phyloP scores from a whole-genome alignment of 2,113 vertebrate genomes.

The Procapra przewalskii region DNA sequence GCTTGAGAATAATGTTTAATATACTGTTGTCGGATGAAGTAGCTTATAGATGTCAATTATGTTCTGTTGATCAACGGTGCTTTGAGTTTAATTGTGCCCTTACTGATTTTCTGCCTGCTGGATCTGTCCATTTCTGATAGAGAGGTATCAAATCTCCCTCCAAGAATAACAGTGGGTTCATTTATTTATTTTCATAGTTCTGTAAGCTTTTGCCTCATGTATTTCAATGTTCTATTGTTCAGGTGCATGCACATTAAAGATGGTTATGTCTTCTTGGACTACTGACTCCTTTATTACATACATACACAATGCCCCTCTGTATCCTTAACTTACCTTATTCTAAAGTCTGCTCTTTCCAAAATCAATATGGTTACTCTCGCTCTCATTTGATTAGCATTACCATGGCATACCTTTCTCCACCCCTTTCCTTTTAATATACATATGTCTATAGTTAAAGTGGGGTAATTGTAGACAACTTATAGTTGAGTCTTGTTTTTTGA shows the following conservation, averaged over 20 bases:
- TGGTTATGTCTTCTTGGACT: background rate
- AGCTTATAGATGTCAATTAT: background rate
- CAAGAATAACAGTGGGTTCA: background rate
- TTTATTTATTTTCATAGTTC: background rate
- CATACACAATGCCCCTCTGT: background rate
- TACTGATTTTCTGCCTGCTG: background rate
- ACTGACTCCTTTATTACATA: background rate
- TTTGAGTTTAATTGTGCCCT: background rate
- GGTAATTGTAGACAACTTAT: background rate
- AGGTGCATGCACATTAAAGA: too few relatives aligned
- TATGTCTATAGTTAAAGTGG: background rate
- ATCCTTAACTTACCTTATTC: background rate
- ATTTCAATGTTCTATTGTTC: background rate
- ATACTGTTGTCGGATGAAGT: background rate
- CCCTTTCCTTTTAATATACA: background rate
- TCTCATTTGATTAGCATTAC: background rate
- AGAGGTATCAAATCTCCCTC: background rate
- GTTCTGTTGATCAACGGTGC: background rate
- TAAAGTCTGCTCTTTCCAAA: background rate
- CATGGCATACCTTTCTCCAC: background rate
- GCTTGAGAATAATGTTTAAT: background rate
- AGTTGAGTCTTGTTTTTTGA: background rate
- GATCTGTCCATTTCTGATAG: background rate
- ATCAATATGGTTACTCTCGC: background rate
- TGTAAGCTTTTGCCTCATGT: background rate